Evolutionary conservation across 2,888 invertebrate genomes (phyloP).

Genomic region (Listrodromus nycthemerus): DNA sequence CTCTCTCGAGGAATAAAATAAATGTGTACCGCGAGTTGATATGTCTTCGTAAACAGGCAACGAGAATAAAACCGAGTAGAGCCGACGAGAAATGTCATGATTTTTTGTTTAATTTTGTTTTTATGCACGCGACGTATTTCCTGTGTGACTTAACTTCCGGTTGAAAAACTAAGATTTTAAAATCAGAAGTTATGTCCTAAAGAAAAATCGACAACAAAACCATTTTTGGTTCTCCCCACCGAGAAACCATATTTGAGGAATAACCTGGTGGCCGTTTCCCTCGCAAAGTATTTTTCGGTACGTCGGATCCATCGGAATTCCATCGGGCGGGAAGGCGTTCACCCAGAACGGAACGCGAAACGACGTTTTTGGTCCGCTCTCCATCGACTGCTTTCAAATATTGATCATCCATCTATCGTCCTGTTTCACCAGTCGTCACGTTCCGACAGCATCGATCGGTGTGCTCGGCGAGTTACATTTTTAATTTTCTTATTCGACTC

Average conservation of each 20-base stretch:
- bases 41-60: constrained; percentile 53
- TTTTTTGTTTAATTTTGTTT: neutral
- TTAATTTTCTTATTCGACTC: constrained; percentile 72
- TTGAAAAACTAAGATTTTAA: neutral
- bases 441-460: neutral
- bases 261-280: constrained; percentile 12
- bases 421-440: constrained; percentile 10
- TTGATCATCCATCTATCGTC: constrained; percentile 19
- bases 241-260: neutral
- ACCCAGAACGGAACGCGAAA: constrained; percentile 10
- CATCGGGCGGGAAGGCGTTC: constrained; percentile 23
- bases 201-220: constrained; percentile 5
- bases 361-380: constrained; percentile 38
- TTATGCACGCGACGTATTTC: neutral
- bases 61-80: constrained; percentile 28
- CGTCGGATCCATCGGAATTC: constrained; percentile 41
- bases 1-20: constrained; percentile 49
- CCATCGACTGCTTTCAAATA: constrained; percentile 35
- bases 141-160: neutral
- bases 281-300: constrained; percentile 50
- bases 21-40: constrained; percentile 39
- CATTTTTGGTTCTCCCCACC: constrained; percentile 1
- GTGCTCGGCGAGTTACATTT: constrained; percentile 70
- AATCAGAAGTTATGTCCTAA: neutral
- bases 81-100: constrained; percentile 35